Conservation (phyloP, 1,140 invertebrate species). For the Cydia fagiglandana region DNA sequence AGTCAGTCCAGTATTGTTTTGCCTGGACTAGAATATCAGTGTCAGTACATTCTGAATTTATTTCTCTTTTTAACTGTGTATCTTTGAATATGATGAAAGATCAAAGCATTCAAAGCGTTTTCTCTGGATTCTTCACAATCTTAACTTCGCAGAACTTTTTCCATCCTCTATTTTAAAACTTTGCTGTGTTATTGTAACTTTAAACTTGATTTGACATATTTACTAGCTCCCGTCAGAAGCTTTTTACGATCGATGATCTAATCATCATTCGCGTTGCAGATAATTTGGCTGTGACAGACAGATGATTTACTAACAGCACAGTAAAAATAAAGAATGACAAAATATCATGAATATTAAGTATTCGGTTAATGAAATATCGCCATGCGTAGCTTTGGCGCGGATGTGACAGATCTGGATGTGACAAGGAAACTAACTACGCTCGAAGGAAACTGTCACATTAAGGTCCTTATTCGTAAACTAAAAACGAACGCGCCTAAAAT, state of each 20-base stretch:
- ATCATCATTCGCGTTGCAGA: slow-evolving; percentile 25
- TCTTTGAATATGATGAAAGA: too few relatives aligned
- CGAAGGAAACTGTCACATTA: background rate
- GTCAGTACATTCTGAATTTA: too few relatives aligned
- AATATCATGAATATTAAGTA: slow-evolving; percentile 33
- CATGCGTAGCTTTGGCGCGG: slow-evolving; percentile 18
- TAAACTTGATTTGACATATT: background rate
- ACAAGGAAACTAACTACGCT: background rate
- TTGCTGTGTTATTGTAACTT: background rate
- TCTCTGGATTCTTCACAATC: too few relatives aligned
- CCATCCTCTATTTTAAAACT: too few relatives aligned
- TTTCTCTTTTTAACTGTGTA: too few relatives aligned
- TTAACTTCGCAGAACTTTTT: too few relatives aligned
- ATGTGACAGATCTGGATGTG: slow-evolving; percentile 6
- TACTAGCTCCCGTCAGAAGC: slow-evolving; percentile 18
- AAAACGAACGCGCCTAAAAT: too few relatives aligned
- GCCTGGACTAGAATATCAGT: too few relatives aligned
- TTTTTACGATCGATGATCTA: slow-evolving; percentile 7
- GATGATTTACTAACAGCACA: slow-evolving; percentile 19
- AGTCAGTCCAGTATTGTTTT: too few relatives aligned
- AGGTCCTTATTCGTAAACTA: too few relatives aligned
- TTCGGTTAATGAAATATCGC: slow-evolving; percentile 34
- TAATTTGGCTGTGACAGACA: slow-evolving; percentile 28
- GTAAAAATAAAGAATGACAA: slow-evolving; percentile 29
- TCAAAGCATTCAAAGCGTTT: too few relatives aligned